Conservation (phyloP, 2,797 vertebrate genomes). For the Myripristis jacobus region DNA sequence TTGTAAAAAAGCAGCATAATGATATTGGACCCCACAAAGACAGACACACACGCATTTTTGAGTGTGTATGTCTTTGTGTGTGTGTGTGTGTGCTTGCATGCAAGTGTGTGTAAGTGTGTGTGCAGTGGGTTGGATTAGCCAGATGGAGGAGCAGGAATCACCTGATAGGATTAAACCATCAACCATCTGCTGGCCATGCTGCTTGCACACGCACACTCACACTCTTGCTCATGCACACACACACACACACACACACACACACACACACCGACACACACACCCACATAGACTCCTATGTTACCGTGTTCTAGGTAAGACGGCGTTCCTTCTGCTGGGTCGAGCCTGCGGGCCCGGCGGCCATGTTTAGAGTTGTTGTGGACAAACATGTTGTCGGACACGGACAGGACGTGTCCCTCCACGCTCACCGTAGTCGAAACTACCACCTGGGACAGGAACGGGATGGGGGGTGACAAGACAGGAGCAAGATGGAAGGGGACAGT, state of each 20-base stretch:
- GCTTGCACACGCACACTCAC: slow-evolving; percentile 58
- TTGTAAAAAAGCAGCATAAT: slow-evolving; percentile 64
- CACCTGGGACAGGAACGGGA: slow-evolving; percentile 83
- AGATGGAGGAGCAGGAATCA: slow-evolving; percentile 97
- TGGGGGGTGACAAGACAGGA: background rate
- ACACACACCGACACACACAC: slow-evolving; percentile 27
- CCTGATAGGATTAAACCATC: slow-evolving; percentile 99
- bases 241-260: slow-evolving; percentile 19
- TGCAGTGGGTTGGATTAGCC: slow-evolving; percentile 92
- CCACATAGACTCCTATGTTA: slow-evolving; percentile 73
- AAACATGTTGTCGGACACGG: slow-evolving; percentile 99
- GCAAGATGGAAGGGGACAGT: background rate
- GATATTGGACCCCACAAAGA: slow-evolving; percentile 58
- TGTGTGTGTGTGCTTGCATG: slow-evolving; percentile 77
- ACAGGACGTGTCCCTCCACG: slow-evolving; percentile 96
- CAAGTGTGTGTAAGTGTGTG: no score
- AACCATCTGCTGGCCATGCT: slow-evolving; percentile 91
- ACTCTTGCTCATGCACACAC: slow-evolving; percentile 44
- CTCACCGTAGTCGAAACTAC: slow-evolving; percentile 98
- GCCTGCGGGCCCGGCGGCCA: slow-evolving; percentile 94
- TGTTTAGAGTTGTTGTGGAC: slow-evolving; percentile 99
- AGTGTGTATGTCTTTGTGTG: slow-evolving; percentile 16
- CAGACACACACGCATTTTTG: slow-evolving; percentile 41
- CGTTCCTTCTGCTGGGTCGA: slow-evolving; percentile 97
- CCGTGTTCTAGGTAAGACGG: slow-evolving; percentile 98